Evolutionary conservation across 2,113 vertebrate genomes (phyloP), one percentile per base, ranked within the genome.

Genomic region (Stigmatopora nigra): DNA sequence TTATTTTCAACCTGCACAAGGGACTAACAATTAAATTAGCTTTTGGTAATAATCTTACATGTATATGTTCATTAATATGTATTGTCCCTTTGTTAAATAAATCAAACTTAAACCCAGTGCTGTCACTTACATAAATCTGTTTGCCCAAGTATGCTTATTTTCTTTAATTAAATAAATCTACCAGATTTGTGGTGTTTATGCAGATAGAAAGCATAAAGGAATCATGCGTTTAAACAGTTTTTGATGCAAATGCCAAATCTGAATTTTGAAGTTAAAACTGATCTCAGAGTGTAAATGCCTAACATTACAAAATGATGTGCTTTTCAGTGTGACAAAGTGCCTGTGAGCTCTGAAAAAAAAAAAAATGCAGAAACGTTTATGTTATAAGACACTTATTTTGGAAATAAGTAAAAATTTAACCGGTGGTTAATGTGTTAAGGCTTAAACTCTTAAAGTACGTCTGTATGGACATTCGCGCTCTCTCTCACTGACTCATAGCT

Each of bases 331-430:
- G 51, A 73, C 44, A 20, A 49, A 53, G 52, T 53, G 25, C 61
- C 62, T 49, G 36, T 10, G 31, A 44, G 3, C 61, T 46, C 56
- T 0, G 57, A 62, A 65, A 15, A 67, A 71, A n/a, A n/a, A n/a
- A n/a, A n/a, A 78, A 61, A 22, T 74, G 69, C n/a, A 56, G 63
- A 71, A 68, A 59, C 78, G 76, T 83, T 83, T 74, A 82, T 31
- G 68, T 51, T 49, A 16, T 22, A 20, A 68, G 75, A 76, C 31
- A 14, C 1, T 1, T 49, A 72, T 65, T 67, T 41, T 63, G 59
- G 36, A 78, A 79, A 80, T 80, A 70, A 1, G 2, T 9, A 17
- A 19, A 31, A 70, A 61, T 69, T 62, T 65, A 86, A 69, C 31
- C 22, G 1, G 75, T n/a, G 67, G 68, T 78, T 78, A 61, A 73